Conservation (phyloP, 2,113 vertebrate genomes). For the Hippopotamus amphibius region DNA sequence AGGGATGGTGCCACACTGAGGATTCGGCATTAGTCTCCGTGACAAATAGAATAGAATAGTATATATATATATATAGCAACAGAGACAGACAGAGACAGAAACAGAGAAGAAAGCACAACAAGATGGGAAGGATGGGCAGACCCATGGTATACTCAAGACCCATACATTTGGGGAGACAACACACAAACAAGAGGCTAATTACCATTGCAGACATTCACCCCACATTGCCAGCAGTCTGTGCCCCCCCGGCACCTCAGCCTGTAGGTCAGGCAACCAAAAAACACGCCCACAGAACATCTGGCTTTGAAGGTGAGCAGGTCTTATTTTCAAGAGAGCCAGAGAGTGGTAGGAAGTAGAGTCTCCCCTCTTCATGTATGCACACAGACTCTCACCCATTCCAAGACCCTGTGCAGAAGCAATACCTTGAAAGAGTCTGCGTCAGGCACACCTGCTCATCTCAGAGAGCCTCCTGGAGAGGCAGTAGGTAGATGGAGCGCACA, state of each 20-base stretch:
- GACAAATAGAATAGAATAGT: not conserved
- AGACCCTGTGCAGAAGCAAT: not conserved
- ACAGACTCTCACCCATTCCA: not conserved
- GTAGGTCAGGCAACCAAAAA: fast-evolving
- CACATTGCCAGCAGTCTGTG: not conserved
- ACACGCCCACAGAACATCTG: not conserved
- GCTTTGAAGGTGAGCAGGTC: not conserved
- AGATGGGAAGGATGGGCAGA: not conserved
- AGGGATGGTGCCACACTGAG: not conserved
- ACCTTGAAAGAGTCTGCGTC: not conserved
- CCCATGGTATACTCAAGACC: not conserved
- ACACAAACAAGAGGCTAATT: not conserved
- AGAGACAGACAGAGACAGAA: too few relatives aligned
- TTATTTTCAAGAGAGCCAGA: not conserved
- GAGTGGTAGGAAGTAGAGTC: not conserved
- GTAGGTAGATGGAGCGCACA: not conserved
- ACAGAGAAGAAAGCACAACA: not conserved
- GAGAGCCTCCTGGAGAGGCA: not conserved
- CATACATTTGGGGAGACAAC: not conserved
- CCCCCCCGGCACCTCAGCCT: not conserved
- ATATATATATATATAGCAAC: not conserved
- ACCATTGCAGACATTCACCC: not conserved
- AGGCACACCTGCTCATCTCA: not conserved
- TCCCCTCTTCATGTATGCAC: not conserved
- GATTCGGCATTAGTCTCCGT: not conserved